Evolutionary conservation across 2,797 vertebrate genomes (phyloP), one percentile per base, ranked within the genome.

Genomic region (Enteromius viviparus): DNA sequence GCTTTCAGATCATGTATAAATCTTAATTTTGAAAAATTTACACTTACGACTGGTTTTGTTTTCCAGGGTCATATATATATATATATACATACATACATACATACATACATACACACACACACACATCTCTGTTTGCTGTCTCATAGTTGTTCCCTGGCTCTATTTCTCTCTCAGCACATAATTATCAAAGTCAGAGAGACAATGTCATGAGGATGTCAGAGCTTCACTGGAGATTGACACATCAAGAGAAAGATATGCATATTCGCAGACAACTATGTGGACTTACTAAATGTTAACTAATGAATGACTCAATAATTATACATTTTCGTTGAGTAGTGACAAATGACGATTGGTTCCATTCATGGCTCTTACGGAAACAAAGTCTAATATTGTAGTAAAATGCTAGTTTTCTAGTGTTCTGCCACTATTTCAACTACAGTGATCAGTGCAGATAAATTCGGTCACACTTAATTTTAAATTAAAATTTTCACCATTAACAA

Each of bases 101-200:
- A 37, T 37, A 37, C 6, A 6, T 37, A 37, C 7, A 6, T 37
- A 37, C 10, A 1, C 0, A 40, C 2, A 6, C 6, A 37, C 10
- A 1, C 0, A 40, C 2, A 40, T 40, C 8, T 40, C 9, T 47
- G 3, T 47, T 11, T 12, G 11, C 10, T 45, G 42, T 12, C 45
- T 47, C 34, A 29, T 11, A 65, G 70, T 32, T 76, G 71, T 26
- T n/a, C 7, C 17, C 15, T 76, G 53, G 14, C n/a, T 78, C 42
- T 49, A 71, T 74, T 26, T 72, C 51, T 37, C 42, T 74, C 58
- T 65, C 55, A 75, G 45, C 58, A 74, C 70, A 74, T 37, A 47
- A 80, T 58, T 17, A 21, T 58, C 66, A 81, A 23, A 65, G 58
- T 49, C 55, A 62, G 19, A 62, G 69, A 81, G 64, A 69, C 32